Evolutionary conservation across 2,797 vertebrate genomes (phyloP).

Genomic region (Catostomus latipinnis): DNA sequence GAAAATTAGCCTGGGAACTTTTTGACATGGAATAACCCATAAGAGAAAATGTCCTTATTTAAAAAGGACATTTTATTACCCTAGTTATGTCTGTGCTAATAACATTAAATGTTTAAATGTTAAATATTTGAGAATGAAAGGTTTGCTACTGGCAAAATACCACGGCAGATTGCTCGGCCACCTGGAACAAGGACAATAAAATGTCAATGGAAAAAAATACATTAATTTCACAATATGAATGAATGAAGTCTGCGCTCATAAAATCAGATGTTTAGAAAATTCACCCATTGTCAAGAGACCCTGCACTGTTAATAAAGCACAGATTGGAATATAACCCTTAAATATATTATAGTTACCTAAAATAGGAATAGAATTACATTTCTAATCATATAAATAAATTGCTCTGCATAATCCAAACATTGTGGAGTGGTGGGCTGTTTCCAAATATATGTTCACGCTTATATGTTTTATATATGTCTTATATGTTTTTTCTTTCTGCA

Average conservation of each 20-base stretch:
- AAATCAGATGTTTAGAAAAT: background rate
- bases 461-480: too few relatives aligned
- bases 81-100: background rate
- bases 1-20: too few relatives aligned
- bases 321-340: background rate
- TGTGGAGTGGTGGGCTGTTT: background rate
- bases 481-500: conserved; percentile 68
- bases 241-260: background rate
- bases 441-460: conserved; percentile 5
- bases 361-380: background rate
- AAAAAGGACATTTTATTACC: conserved; percentile 2
- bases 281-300: background rate
- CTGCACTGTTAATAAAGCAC: conserved; percentile 11
- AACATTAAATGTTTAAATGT: background rate
- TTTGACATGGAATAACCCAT: too few relatives aligned
- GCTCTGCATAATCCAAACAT: conserved; percentile 10
- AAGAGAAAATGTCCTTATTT: background rate
- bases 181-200: conserved; percentile 1
- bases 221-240: conserved; percentile 5
- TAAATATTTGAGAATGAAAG: background rate
- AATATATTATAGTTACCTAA: background rate
- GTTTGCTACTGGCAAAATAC: background rate
- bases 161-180: background rate
- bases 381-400: conserved; percentile 10
- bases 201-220: background rate